Base-by-base conservation (phyloP, 2,113 vertebrate genomes). In the Prunella fulvescens region DNA sequence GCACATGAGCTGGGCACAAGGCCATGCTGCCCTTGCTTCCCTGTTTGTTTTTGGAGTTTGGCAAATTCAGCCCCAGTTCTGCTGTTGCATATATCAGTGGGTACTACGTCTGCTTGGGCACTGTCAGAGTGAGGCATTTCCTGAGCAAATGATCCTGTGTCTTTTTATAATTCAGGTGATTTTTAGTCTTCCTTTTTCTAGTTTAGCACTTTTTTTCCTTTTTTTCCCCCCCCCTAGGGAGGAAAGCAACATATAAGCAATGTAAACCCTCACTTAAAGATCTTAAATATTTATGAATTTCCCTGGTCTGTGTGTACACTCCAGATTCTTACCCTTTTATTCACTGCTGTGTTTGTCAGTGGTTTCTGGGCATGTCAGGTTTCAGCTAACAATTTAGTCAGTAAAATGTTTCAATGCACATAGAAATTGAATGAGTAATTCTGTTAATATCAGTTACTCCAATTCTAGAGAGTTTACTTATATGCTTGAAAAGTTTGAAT, bases 271-370 rank as follows among this genome's bases (percentile, higher is more conserved):
- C 11, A 29, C 44, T 91, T 81, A 72, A 88, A 90, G 70, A 19
- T 23, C 71, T 82, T 69, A 93, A 82, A 90, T 91, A 58, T 94
- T 91, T 90, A 56, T 85, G 7, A 67, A 82, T 64, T 87, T 88
- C 48, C 33, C 40, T 79, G 40, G 33, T 57, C n/a, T 80, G 42
- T 92, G 69, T 92, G 69, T 96, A 78, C 35, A 54, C 29, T 47
- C 29, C 29, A 35, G 77, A 58, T 94, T 93, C 66, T 90, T 94
- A 60, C 6, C 19, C 25, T 67, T 92, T 61, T 94, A 90, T 88
- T 94, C 66, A 80, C 62, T 82, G 25, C 57, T 72, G 19, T 37
- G 28, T 91, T 74, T 60, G 51, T 69, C 60, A 60, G 67, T 74
- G 51, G 65, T 73, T 89, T 91, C 44, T 84, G 81, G 82, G 47